Evolutionary conservation across 2,113 vertebrate genomes (phyloP), one percentile per base, ranked within the genome.

Genomic region (Columba janthina): DNA sequence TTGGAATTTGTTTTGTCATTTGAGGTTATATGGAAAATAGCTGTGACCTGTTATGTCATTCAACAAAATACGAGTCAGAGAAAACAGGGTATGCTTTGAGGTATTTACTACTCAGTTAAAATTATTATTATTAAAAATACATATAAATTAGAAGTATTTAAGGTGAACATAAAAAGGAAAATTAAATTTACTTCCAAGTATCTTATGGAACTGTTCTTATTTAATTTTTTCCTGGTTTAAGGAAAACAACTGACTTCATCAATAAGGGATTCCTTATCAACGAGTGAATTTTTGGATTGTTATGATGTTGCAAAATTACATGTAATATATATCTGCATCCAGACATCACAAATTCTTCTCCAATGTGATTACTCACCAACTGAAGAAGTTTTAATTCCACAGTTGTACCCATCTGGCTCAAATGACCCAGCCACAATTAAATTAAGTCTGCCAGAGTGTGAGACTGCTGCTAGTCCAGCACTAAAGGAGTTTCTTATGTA

Each of bases 361-460:
- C 16, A 88, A 31, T 46, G 32, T 88, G 71, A 69, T 50, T 91
- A 56, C 38, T 85, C 13, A 46, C 36, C 88, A 82, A 69, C n/a
- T 72, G n/a, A 51, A 91, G 13, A 80, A 85, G 50, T 85, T 93
- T 83, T 83, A 76, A 72, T 90, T 75, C 53, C 42, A 72, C 78
- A 96, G 72, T 73, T 95, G 82, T 46, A 66, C 40, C 51, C 0
- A 1, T 78, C 53, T 88, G 51, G 48, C 32, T 28, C 54, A 82
- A 96, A 90, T 56, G 69, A 83, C 57, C 64, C 70, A n/a, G 36
- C 26, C 66, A 36, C 36, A 31, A 71, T 40, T 95, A 77, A 97
- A 94, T 75, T 51, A 95, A 80, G 18, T 94, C 79, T 96, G 71
- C 94, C 72, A 36, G 61, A 31, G 50, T 44, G 38, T 56, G 46